A percentile compares a stretch with the other conserved stretches of the same genome.
Evolutionary conservation across 2,797 vertebrate genomes (phyloP).

Genomic region (Melanotaenia nigrans): DNA sequence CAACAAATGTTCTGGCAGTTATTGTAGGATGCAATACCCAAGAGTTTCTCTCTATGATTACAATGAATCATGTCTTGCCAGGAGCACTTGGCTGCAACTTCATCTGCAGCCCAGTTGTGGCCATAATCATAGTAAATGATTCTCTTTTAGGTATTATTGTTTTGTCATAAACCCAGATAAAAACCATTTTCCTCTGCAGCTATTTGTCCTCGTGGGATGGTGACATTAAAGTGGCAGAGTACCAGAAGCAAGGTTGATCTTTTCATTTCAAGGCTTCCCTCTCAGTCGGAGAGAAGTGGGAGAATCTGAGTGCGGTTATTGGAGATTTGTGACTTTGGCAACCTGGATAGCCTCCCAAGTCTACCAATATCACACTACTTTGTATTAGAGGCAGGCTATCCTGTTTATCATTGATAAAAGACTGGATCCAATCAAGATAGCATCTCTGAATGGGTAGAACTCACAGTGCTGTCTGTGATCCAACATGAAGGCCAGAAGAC

Average conservation of each 20-base stretch:
- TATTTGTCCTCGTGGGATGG: conserved; percentile 26
- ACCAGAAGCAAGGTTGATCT: conserved; percentile 54
- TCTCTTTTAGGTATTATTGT: conserved; percentile 32
- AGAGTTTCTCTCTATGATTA: conserved; percentile 50
- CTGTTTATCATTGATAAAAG: conserved; percentile 5
- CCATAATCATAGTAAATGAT: conserved; percentile 34
- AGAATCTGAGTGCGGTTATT: conserved; percentile 20
- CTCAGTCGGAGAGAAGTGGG: conserved; percentile 39
- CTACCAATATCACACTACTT: neutral
- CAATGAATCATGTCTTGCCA: conserved; percentile 42
- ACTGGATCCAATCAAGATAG: conserved; percentile 12
- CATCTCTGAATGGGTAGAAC: neutral
- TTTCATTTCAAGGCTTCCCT: conserved; percentile 53
- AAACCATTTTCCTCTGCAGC: conserved; percentile 14
- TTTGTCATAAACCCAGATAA: conserved; percentile 46
- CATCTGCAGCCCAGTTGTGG: conserved; percentile 20
- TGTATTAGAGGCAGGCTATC: neutral
- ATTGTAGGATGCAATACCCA: conserved; percentile 40
- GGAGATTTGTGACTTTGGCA: conserved; percentile 33
- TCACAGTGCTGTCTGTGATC: neutral
- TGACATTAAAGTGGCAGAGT: conserved; percentile 38
- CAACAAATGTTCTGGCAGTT: conserved; percentile 51
- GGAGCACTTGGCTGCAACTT: conserved; percentile 56
- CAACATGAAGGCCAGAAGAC: conserved; percentile 2
- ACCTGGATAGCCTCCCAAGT: conserved; percentile 5